Percentiles rank a stretch among this genome's conserved stretches.
These are phyloP conservation scores for Eustalomyia histrio DNA, from an alignment of 2,888 invertebrate genomes.

Conservation along the genomic window DNA sequence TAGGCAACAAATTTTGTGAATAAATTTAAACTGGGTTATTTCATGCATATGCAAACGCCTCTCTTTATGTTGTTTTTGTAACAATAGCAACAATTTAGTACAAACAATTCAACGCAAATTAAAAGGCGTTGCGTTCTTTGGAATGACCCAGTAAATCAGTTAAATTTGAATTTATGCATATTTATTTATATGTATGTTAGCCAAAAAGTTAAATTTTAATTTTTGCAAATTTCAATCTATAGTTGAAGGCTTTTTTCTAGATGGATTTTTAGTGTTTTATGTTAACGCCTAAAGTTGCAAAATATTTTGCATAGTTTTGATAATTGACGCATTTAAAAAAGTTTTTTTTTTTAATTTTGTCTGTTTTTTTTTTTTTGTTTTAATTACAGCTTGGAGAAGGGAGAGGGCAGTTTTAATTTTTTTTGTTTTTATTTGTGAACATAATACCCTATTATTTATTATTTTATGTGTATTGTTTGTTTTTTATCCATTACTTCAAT, in stretches of 20 bases:
- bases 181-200: no score
- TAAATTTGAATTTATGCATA: conserved; percentile 7
- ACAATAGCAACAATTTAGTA: no score
- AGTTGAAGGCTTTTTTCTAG: conserved; percentile 10
- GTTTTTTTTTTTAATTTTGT: neutral
- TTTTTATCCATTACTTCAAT: neutral
- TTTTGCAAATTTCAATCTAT: conserved; percentile 1
- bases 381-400: neutral
- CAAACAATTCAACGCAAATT: no score
- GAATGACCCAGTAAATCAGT: neutral
- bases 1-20: neutral
- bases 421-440: neutral
- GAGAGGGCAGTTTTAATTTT: neutral
- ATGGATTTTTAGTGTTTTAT: neutral
- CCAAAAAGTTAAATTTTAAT: neutral
- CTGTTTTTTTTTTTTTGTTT: neutral
- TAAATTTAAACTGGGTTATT: neutral
- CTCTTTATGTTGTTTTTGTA: no score
- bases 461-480: neutral
- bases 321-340: neutral
- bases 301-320: neutral
- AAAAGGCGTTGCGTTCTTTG: no score
- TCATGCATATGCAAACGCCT: no score
- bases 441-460: neutral
- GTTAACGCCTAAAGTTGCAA: conserved; percentile 22